A percentile compares a stretch with the other conserved stretches of the same genome.
phyloP scores from a whole-genome alignment of 1,140 invertebrate genomes.

The Akabosia matsudoensis region DNA sequence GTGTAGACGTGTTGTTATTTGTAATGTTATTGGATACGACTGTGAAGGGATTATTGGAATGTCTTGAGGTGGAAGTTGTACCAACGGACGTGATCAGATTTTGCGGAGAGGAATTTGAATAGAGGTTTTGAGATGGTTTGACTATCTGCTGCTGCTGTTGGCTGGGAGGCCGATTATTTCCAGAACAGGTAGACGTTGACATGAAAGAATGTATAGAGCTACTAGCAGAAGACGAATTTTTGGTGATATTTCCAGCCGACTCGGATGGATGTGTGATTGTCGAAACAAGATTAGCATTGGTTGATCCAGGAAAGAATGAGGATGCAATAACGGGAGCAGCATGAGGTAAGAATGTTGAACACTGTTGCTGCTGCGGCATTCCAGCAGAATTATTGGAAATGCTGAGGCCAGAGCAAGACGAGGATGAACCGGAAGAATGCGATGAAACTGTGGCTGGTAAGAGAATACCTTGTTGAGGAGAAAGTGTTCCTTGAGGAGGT shows the following conservation, averaged over 20 bases:
- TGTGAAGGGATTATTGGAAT: not conserved
- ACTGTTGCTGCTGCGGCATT: constrained; percentile 2
- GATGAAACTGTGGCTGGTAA: not conserved
- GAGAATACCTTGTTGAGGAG: not conserved
- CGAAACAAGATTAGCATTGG: not conserved
- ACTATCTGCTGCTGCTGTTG: not conserved
- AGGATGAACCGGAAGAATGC: constrained; percentile 4
- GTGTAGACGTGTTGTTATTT: not conserved
- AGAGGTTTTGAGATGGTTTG: not conserved
- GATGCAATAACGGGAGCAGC: not conserved
- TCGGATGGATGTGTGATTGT: not conserved
- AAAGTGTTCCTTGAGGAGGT: constrained; percentile 23
- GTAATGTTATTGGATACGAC: not conserved
- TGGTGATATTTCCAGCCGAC: not conserved
- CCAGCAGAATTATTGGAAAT: not conserved
- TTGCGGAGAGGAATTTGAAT: constrained; percentile 25
- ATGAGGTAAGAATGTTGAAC: not conserved
- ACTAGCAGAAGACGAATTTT: constrained; percentile 28
- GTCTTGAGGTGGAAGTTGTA: not conserved
- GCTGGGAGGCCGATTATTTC: constrained; percentile 1
- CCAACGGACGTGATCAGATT: constrained; percentile 22
- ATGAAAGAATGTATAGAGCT: constrained; percentile 32
- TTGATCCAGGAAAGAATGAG: constrained; percentile 5
- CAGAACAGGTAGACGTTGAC: constrained; percentile 28
- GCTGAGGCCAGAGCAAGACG: not conserved